A percentile compares a stretch with the other conserved stretches of the same genome.
phyloP scores from a whole-genome alignment of 2,888 invertebrate species.

The Philopedon plagiatum region DNA sequence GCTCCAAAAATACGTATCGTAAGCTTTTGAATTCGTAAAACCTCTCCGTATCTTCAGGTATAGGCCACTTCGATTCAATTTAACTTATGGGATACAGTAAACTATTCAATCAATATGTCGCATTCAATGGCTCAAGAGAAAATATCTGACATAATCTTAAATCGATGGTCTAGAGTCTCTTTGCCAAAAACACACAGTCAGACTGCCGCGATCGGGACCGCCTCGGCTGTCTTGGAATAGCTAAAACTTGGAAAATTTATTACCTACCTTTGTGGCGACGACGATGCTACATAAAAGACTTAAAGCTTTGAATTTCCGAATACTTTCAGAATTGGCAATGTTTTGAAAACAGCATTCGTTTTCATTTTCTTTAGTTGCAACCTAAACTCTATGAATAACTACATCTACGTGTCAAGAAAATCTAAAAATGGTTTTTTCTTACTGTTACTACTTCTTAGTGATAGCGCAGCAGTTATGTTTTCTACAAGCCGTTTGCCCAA shows the following conservation, averaged over 20 bases:
- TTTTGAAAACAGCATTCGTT: neutral
- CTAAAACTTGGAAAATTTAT: conserved; percentile 9
- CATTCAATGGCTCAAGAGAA: conserved; percentile 1
- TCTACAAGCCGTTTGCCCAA: too few relatives aligned
- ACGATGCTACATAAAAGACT: conserved; percentile 9
- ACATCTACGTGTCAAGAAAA: too few relatives aligned
- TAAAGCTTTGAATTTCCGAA: neutral
- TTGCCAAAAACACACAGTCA: conserved; percentile 18
- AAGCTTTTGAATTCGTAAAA: too few relatives aligned
- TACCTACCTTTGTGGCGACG: conserved; percentile 6
- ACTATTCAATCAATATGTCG: conserved; percentile 17
- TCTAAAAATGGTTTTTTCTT: too few relatives aligned
- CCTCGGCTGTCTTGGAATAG: conserved; percentile 10
- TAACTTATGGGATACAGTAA: neutral
- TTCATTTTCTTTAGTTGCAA: conserved; percentile 1
- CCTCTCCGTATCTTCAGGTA: neutral
- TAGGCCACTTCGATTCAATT: neutral
- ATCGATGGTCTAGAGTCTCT: conserved; percentile 16
- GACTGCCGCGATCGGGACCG: conserved; percentile 12
- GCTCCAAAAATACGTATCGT: too few relatives aligned
- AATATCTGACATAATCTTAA: conserved; percentile 16
- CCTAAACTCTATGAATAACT: too few relatives aligned
- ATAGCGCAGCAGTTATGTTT: too few relatives aligned
- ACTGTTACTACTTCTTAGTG: too few relatives aligned
- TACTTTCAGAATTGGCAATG: neutral